Percentiles rank a stretch among this genome's conserved stretches.
Evolutionary conservation across 23 tunicate species (phyloP).

Genomic region (Phallusia fumigata): DNA sequence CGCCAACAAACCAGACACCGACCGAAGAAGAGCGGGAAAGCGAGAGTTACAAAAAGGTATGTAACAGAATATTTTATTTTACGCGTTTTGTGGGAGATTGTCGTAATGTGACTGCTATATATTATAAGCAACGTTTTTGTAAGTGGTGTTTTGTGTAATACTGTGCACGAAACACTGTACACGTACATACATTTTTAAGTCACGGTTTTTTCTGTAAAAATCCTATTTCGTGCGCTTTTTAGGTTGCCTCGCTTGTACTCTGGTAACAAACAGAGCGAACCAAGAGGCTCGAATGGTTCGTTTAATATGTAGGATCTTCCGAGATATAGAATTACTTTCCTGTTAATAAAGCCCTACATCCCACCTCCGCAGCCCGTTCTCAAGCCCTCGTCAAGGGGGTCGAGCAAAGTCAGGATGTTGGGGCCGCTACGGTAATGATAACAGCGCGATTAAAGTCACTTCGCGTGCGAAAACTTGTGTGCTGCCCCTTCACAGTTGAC

Average conservation of each 20-base stretch:
- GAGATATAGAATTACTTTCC: slow-evolving; percentile 18
- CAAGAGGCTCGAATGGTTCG: neutral
- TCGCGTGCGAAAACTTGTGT: slow-evolving; percentile 29
- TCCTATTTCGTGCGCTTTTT: too few species aligned
- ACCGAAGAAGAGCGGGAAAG: neutral
- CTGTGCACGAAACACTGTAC: too few species aligned
- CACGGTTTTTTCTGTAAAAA: too few species aligned
- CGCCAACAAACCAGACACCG: neutral
- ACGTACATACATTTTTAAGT: too few species aligned
- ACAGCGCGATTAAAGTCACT: slow-evolving; percentile 21
- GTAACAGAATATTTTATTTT: neutral
- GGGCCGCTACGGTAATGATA: slow-evolving; percentile 42
- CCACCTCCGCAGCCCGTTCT: neutral
- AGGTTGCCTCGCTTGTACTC: too few species aligned
- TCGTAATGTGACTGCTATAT: too few species aligned
- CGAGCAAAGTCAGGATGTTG: slow-evolving; percentile 35
- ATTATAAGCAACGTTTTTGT: too few species aligned
- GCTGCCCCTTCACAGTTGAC: neutral
- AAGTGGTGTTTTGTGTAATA: too few species aligned
- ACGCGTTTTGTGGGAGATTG: too few species aligned
- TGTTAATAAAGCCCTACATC: neutral
- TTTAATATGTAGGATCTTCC: neutral
- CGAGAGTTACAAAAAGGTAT: neutral
- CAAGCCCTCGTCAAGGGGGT: neutral
- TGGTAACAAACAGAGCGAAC: too few species aligned